phyloP scores from a whole-genome alignment of 2,113 vertebrate genomes.

The Semicossyphus pulcher region DNA sequence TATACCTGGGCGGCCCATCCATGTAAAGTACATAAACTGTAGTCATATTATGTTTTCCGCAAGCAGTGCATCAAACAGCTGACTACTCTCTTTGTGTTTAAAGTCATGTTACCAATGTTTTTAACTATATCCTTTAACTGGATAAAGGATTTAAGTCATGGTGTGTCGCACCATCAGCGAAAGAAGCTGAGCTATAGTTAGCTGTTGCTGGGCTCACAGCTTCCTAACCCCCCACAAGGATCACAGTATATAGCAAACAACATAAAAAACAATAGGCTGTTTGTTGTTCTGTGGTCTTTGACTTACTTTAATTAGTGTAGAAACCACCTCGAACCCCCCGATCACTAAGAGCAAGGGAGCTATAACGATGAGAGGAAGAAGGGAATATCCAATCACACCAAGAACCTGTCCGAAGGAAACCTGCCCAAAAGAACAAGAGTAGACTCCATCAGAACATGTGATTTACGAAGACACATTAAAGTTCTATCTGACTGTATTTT shows the following conservation, averaged over 20 bases:
- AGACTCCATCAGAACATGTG: background rate
- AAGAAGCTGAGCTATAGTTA: too few species aligned
- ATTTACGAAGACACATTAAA: background rate
- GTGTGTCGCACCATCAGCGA: too few species aligned
- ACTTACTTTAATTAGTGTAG: conserved; percentile 96
- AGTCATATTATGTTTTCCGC: too few species aligned
- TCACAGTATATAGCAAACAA: background rate
- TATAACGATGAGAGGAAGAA: conserved; percentile 97
- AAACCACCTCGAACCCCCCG: conserved; percentile 92
- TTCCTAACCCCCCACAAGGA: too few species aligned
- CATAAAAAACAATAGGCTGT: background rate
- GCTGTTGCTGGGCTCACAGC: too few species aligned
- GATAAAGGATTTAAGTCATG: too few species aligned
- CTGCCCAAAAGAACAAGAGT: conserved; percentile 70
- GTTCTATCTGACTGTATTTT: background rate
- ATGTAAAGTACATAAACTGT: too few species aligned
- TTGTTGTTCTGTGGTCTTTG: background rate
- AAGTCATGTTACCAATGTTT: too few species aligned
- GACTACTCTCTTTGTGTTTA: too few species aligned
- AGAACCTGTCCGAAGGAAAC: conserved; percentile 98
- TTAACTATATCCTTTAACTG: too few species aligned
- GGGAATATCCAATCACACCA: conserved; percentile 98
- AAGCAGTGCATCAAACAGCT: too few species aligned
- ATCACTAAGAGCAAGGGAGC: conserved; percentile 93
- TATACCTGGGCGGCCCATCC: too few species aligned